phyloP scores from a whole-genome alignment of 2,113 vertebrate species.

The Ibidorhyncha struthersii region DNA sequence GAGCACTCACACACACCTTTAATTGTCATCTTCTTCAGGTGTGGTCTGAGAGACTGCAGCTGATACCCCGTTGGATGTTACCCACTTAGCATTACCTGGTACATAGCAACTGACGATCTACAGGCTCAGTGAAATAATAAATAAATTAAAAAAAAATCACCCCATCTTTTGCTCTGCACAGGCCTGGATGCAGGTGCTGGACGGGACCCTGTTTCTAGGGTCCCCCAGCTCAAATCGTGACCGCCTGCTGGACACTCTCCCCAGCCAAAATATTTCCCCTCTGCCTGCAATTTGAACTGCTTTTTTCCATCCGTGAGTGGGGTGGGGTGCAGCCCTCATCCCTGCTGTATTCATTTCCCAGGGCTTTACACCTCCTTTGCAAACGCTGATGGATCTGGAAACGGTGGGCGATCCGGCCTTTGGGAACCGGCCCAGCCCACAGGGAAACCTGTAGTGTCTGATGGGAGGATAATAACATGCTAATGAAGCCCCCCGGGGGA shows the following conservation, averaged over 20 bases:
- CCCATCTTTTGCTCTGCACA: not conserved
- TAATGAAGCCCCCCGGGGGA: not conserved
- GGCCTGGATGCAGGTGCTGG: not conserved
- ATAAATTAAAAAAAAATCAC: too few relatives aligned
- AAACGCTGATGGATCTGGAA: not conserved
- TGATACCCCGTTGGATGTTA: not conserved
- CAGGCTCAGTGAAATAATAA: not conserved
- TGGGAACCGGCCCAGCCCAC: not conserved
- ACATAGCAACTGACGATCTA: not conserved
- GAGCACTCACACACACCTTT: accelerated
- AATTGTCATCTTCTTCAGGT: not conserved
- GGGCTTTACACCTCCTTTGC: not conserved
- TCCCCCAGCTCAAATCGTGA: not conserved
- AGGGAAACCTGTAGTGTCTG: not conserved
- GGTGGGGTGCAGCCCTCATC: not conserved
- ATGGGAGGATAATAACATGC: not conserved
- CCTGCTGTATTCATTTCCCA: not conserved
- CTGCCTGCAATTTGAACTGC: not conserved
- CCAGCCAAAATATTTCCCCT: not conserved
- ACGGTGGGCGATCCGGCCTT: not conserved
- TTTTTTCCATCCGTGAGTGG: not conserved
- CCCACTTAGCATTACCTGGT: not conserved
- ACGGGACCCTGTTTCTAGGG: not conserved
- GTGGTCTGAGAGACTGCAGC: not conserved
- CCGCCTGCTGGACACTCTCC: not conserved